These are phyloP conservation scores for Crossocerus cetratus DNA, from an alignment of 2,888 invertebrate species.

Conservation along the genomic window DNA sequence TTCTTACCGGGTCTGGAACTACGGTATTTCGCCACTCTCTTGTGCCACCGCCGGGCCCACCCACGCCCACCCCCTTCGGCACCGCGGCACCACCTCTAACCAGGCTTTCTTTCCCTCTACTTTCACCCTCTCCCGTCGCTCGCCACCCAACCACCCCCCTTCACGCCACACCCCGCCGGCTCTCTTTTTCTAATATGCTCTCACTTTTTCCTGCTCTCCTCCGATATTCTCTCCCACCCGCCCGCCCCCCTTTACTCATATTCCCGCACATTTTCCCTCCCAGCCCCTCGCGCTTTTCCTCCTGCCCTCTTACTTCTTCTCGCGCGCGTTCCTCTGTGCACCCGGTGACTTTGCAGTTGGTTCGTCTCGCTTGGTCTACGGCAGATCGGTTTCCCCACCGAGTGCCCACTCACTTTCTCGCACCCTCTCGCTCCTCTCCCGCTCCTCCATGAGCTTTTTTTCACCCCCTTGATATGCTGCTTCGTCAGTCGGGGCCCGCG, in stretches of 20 bases:
- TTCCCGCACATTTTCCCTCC: slow-evolving; percentile 5
- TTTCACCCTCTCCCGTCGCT: neutral
- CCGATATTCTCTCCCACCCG: slow-evolving; percentile 5
- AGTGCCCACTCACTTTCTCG: neutral
- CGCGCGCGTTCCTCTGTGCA: slow-evolving; percentile 28
- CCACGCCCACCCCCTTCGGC: slow-evolving; percentile 1
- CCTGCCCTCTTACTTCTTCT: slow-evolving; percentile 42
- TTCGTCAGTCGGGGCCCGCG: too few relatives aligned
- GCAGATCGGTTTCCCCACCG: slow-evolving; percentile 7
- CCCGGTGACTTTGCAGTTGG: slow-evolving; percentile 18
- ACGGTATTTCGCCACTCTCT: slow-evolving; percentile 56
- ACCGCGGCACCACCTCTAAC: neutral
- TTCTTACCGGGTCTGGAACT: slow-evolving; percentile 62
- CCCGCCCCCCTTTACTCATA: slow-evolving; percentile 1
- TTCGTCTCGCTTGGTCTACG: slow-evolving; percentile 23
- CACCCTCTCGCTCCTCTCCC: slow-evolving; percentile 12
- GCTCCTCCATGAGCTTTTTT: slow-evolving; percentile 41
- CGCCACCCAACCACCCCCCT: neutral
- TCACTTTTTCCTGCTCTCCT: slow-evolving; percentile 7
- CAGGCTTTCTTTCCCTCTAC: slow-evolving; percentile 12
- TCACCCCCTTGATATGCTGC: too few relatives aligned
- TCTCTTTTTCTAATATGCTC: neutral
- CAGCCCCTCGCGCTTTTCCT: neutral
- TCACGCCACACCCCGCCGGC: slow-evolving; percentile 7
- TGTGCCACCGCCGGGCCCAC: slow-evolving; percentile 6